phyloP scores from a whole-genome alignment of 2,888 invertebrate species.

The Lomographa bimaculata region DNA sequence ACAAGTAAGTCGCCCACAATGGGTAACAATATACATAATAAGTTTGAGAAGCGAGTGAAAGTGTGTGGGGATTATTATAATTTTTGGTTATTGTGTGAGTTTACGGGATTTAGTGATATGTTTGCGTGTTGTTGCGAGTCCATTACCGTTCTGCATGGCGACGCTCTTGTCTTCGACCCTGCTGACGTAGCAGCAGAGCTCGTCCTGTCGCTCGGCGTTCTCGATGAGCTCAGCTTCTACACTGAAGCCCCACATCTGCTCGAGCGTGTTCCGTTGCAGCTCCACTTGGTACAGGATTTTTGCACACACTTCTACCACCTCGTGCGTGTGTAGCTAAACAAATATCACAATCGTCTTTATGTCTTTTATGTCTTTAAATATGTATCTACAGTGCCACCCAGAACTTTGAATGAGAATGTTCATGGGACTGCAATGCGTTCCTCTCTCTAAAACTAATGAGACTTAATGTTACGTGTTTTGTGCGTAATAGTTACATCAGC shows the following conservation, averaged over 20 bases:
- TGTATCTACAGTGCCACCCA: no score
- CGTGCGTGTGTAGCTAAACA: constrained; percentile 93
- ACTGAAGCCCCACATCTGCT: constrained; percentile 99
- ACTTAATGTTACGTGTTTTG: no score
- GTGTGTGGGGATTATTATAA: constrained; percentile 21
- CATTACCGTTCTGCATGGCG: constrained; percentile 96
- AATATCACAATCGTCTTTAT: constrained; percentile 5
- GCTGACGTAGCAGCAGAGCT: constrained; percentile 98
- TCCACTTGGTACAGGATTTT: constrained; percentile 99
- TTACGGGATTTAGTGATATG: constrained; percentile 2
- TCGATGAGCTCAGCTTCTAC: constrained; percentile 98
- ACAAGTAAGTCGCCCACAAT: constrained; percentile 26
- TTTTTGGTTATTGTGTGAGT: constrained; percentile 16
- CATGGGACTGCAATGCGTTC: no score
- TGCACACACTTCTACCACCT: constrained; percentile 97
- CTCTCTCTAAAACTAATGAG: no score
- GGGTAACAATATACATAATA: constrained; percentile 25
- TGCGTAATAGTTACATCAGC: no score
- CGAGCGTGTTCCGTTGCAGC: constrained; percentile 93
- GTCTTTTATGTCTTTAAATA: no score
- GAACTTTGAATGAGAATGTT: no score
- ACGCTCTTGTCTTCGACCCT: constrained; percentile 97
- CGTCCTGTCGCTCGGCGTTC: constrained; percentile 97
- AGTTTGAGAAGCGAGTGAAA: constrained; percentile 17
- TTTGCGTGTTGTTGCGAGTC: constrained; percentile 20